phyloP scores from a whole-genome alignment of 2,888 invertebrate species.

The Chrysolina americana region DNA sequence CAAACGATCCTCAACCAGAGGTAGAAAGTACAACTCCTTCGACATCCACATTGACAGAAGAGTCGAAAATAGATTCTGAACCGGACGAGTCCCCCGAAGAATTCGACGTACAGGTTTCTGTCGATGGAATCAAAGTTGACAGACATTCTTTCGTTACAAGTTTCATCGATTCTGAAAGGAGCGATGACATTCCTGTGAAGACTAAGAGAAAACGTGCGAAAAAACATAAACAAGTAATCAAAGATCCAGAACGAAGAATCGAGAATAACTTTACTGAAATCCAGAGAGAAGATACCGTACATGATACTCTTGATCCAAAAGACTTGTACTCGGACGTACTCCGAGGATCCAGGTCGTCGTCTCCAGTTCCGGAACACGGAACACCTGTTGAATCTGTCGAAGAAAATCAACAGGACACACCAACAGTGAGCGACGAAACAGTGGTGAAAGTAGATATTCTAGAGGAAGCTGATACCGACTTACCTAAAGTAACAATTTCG shows the following conservation, averaged over 20 bases:
- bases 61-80: conserved; percentile 20
- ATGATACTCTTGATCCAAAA: conserved; percentile 57
- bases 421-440: too few relatives aligned
- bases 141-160: conserved; percentile 52
- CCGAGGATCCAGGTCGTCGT: conserved; percentile 60
- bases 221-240: conserved; percentile 50
- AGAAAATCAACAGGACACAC: neutral
- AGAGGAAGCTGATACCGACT: neutral
- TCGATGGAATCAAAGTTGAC: conserved; percentile 58
- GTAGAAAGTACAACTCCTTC: conserved; percentile 20
- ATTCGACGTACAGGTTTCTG: conserved; percentile 60
- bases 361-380: conserved; percentile 41
- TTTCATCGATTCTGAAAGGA: conserved; percentile 57
- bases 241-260: conserved; percentile 30
- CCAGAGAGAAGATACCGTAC: conserved; percentile 57
- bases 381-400: neutral
- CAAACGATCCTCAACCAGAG: conserved; percentile 26
- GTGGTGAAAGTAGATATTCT: neutral
- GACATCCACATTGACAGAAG: neutral
- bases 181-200: conserved; percentile 53
- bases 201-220: conserved; percentile 50
- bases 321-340: conserved; percentile 63
- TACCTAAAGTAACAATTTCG: neutral
- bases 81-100: conserved; percentile 58
- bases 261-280: conserved; percentile 60